phyloP scores from a whole-genome alignment of 2,113 vertebrate genomes.

The Phrynosoma platyrhinos region DNA sequence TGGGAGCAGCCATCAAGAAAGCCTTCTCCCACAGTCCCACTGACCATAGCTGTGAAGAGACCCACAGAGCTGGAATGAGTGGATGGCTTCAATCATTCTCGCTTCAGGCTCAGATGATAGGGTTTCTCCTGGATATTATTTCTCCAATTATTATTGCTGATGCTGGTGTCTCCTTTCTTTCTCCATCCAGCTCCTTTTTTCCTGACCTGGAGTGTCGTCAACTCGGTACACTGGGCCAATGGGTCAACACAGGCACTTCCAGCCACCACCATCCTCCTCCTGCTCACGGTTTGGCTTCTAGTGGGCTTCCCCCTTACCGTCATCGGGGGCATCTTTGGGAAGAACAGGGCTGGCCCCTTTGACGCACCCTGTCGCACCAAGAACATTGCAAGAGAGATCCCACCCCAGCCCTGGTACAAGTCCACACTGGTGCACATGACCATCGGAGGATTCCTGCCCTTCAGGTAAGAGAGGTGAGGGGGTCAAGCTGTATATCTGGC shows the following conservation, averaged over 20 bases:
- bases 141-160: background rate
- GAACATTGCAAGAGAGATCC: constrained; percentile 91
- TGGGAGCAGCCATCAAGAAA: too few relatives aligned
- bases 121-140: background rate
- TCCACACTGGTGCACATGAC: constrained; percentile 89
- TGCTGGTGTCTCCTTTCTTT: background rate
- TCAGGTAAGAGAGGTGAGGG: constrained; percentile 79
- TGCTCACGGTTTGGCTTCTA: constrained; percentile 88
- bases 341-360: constrained; percentile 87
- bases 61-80: background rate
- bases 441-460: constrained; percentile 92
- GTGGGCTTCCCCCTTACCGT: constrained; percentile 93
- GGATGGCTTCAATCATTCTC: too few relatives aligned
- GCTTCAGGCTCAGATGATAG: background rate
- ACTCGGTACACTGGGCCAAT: constrained; percentile 92
- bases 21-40: too few relatives aligned
- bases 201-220: constrained; percentile 92
- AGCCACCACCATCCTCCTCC: constrained; percentile 88
- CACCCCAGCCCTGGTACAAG: constrained; percentile 93
- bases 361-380: constrained; percentile 92
- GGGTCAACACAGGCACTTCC: constrained; percentile 92
- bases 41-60: background rate
- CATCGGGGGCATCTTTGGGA: constrained; percentile 92
- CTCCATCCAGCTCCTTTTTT: constrained; percentile 86
- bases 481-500: background rate